These are phyloP conservation scores for Australoheros facetus DNA, from an alignment of 2,797 vertebrate species.

Conservation along the genomic window DNA sequence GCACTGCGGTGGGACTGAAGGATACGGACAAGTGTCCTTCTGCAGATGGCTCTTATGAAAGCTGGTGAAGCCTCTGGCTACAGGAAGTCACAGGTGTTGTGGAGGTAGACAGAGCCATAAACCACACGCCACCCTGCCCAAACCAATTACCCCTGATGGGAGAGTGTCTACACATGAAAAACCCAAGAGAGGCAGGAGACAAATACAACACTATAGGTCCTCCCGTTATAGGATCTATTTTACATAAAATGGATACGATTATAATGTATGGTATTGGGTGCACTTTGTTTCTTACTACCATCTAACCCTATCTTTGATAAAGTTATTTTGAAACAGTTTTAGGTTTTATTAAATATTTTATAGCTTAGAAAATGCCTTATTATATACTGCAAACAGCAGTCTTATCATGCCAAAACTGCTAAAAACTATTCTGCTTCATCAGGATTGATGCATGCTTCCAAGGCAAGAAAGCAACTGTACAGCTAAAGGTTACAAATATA, in stretches of 20 bases:
- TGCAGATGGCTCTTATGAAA: conserved; percentile 48
- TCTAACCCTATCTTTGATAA: not conserved
- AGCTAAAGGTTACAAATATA: not conserved
- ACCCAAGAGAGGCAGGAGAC: not conserved
- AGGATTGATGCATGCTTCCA: no score
- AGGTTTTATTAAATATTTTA: not conserved
- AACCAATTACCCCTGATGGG: conserved; percentile 47
- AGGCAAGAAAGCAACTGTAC: not conserved
- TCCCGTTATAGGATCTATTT: not conserved
- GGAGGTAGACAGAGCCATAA: conserved; percentile 37
- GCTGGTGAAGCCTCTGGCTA: conserved; percentile 53
- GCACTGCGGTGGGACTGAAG: conserved; percentile 23
- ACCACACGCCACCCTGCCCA: conserved; percentile 37
- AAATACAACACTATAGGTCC: not conserved
- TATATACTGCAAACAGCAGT: not conserved
- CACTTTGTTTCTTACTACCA: not conserved
- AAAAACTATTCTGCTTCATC: not conserved
- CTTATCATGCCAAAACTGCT: not conserved
- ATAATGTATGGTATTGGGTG: not conserved
- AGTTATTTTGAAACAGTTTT: not conserved
- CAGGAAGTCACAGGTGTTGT: conserved; percentile 71
- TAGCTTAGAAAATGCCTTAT: not conserved
- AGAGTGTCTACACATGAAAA: conserved; percentile 5
- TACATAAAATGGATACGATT: not conserved
- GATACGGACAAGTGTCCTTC: conserved; percentile 6